Base-by-base conservation (phyloP, 2,797 vertebrate species). In the Sus cebifrons region DNA sequence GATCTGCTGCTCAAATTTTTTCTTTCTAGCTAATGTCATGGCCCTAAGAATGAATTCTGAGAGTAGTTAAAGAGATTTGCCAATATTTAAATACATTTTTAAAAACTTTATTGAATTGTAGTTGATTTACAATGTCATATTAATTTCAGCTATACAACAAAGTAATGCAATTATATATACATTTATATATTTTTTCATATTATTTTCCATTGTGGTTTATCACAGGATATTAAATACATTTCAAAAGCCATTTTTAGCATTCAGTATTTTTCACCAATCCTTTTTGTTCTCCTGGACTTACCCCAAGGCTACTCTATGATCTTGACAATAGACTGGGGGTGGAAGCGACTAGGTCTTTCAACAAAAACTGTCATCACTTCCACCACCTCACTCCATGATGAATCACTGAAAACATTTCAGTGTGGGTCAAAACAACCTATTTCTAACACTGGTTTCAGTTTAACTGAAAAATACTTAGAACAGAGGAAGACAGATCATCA, bases 1-100 rank as follows among this genome's bases (percentile, higher is more conserved):
- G 79, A 83, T 83, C 86, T 84, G 8, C 44, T 92, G 6, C 83
- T 86, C 11, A 74, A 65, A 44, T 32, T 74, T 86, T 70, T 84
- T 91, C 44, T 60, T 73, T 91, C 78, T 65, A 71, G 23, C 16
- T 91, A 91, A 91, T 81, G 64, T 58, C 27, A 83, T 56, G 14
- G 16, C 23, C 29, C 54, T 75, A 75, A 84, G 20, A 44, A 89
- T 91, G 74, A 89, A 23, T 89, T 71, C 11, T 94, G 17, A 84
- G 7, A 92, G 84, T n/a, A 93, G 71, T 29, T 95, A 68, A 94
- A 83, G 85, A 79, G 7, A 71, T 86, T 87, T 87, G 29, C 29
- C 83, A 52, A 64, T 87, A 44, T 77, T 86, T 89, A 89, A 92
- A 92, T 73, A 78, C 21, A 74, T 70, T 83, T 94, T 27, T 49